A percentile compares a stretch with the other conserved stretches of the same genome.
Evolutionary conservation across 1,140 invertebrate species (phyloP).

Genomic region (Lordiphosa stackelbergi): DNA sequence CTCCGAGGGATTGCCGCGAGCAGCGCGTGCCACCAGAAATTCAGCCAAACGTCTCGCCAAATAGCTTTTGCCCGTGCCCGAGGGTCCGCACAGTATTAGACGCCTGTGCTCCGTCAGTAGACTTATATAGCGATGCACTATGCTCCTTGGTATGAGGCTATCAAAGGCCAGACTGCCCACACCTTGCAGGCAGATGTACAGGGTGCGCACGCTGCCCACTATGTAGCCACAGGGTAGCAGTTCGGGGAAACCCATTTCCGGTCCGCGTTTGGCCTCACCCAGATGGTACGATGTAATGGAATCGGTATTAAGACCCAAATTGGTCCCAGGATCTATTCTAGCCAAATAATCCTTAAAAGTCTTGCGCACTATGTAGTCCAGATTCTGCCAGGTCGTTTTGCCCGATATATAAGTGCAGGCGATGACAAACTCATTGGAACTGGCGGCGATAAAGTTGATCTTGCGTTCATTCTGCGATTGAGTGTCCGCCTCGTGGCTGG

Average conservation of each 20-base stretch:
- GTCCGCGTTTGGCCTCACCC: conserved; percentile 89
- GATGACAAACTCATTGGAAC: conserved; percentile 84
- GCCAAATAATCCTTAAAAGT: conserved; percentile 97
- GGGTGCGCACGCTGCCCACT: conserved; percentile 88
- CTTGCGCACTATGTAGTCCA: conserved; percentile 93
- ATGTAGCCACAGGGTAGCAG: conserved; percentile 95
- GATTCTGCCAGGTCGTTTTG: conserved; percentile 95
- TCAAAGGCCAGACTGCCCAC: conserved; percentile 97
- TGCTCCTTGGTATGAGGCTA: conserved; percentile 96
- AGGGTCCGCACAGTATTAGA: conserved; percentile 96
- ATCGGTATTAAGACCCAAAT: conserved; percentile 92
- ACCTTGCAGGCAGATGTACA: conserved; percentile 90
- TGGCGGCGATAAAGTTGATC: conserved; percentile 51
- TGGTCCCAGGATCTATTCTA: conserved; percentile 93
- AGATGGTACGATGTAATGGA: conserved; percentile 95
- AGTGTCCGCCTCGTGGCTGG: conserved; percentile 72
- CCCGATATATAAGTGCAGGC: conserved; percentile 92
- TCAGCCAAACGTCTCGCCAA: conserved; percentile 96
- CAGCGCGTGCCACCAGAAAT: conserved; percentile 86
- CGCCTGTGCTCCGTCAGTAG: conserved; percentile 93
- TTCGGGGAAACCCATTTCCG: conserved; percentile 87
- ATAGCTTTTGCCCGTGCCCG: conserved; percentile 98
- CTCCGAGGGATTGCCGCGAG: conserved; percentile 83
- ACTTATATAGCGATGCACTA: conserved; percentile 94
- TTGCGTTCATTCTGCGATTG: conserved; percentile 76